phyloP scores from a whole-genome alignment of 2,113 vertebrate species.

The Sapajus apella region DNA sequence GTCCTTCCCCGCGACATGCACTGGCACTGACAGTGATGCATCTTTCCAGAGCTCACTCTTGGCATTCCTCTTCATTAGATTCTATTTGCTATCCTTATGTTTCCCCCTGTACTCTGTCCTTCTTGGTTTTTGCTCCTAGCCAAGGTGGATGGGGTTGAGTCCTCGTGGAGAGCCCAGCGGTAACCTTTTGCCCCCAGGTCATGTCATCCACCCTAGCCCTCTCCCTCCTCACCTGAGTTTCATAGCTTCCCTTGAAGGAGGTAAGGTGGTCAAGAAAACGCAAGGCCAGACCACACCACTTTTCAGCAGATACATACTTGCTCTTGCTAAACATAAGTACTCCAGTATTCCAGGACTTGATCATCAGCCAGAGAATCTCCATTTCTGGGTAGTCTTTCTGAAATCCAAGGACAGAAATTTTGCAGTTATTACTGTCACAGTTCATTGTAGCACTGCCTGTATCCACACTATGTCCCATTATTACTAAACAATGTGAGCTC shows the following conservation, averaged over 20 bases:
- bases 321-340: conserved; percentile 87
- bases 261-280: conserved; percentile 89
- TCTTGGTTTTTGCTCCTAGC: conserved; percentile 8
- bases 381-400: conserved; percentile 89
- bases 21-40: background rate
- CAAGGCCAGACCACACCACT: conserved; percentile 92
- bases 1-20: background rate
- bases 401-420: conserved; percentile 54
- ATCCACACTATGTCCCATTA: background rate
- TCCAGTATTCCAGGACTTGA: conserved; percentile 93
- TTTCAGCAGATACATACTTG: conserved; percentile 89
- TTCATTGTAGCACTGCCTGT: background rate
- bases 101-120: background rate
- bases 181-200: background rate
- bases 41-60: background rate
- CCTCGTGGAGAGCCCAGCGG: background rate
- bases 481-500: background rate
- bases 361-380: conserved; percentile 94
- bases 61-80: conserved; percentile 21
- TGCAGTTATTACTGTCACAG: background rate
- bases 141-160: background rate
- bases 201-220: background rate
- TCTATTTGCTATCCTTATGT: background rate
- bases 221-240: conserved; percentile 86
- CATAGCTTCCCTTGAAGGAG: conserved; percentile 90